A percentile compares a stretch with the other conserved stretches of the same genome.
phyloP scores from a whole-genome alignment of 2,797 vertebrate species.

The Falco biarmicus region DNA sequence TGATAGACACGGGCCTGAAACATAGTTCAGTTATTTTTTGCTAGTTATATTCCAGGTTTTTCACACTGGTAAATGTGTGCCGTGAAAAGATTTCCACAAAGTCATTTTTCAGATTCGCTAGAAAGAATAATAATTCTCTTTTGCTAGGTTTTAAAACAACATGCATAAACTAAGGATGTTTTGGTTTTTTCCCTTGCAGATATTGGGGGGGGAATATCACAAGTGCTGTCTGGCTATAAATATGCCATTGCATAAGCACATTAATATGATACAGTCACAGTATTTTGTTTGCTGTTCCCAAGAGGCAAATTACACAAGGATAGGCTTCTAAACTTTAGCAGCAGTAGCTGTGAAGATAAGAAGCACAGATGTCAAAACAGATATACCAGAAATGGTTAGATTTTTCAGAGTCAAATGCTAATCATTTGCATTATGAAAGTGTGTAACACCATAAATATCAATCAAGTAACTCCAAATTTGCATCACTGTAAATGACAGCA shows the following conservation, averaged over 20 bases:
- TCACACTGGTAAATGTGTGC: not conserved
- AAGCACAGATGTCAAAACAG: conserved; percentile 24
- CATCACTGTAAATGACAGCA: not conserved
- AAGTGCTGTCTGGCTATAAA: conserved; percentile 49
- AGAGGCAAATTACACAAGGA: conserved; percentile 23
- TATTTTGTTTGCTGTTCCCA: conserved; percentile 56
- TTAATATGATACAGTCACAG: conserved; percentile 48
- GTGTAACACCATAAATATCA: not conserved
- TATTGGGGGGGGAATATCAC: not conserved
- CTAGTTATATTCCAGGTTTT: not conserved
- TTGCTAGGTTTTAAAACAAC: not conserved
- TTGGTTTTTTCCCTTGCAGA: not conserved
- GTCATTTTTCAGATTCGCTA: not conserved
- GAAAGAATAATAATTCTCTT: not conserved
- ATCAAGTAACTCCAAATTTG: not conserved
- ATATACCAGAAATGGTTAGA: not conserved
- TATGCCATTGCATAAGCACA: conserved; percentile 54
- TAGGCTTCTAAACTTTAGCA: conserved; percentile 30
- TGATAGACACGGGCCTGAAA: not conserved
- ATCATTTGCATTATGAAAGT: conserved; percentile 20
- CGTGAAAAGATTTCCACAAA: not conserved
- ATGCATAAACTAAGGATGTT: not conserved
- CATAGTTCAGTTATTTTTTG: not conserved
- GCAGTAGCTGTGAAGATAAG: conserved; percentile 11
- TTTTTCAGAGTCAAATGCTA: conserved; percentile 16